Base-by-base conservation (phyloP, 2,113 vertebrate species). In the Epinephelus fuscoguttatus region DNA sequence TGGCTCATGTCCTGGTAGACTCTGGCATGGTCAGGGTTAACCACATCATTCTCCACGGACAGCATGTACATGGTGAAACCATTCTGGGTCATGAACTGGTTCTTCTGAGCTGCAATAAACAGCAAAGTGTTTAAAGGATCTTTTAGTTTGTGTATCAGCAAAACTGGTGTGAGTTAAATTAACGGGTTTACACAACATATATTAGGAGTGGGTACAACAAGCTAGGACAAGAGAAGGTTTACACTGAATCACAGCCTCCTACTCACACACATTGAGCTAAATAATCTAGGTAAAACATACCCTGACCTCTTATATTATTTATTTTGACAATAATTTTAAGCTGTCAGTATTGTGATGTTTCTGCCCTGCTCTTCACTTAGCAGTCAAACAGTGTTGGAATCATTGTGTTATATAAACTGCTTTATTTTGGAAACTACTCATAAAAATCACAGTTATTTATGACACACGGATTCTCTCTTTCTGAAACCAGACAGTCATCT, bases 11-110 rank as follows among this genome's bases (percentile, higher is more conserved):
- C 97, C 93, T 99, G 97, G 90, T 96, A 94, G 27, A 99, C 95
- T 1, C 55, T 25, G 4, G 87, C 70, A 63, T 99, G 98, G 62
- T 95, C 90, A 0, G 92, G 95, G 94, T 97, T 96, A 40, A 99
- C 92, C 88, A 98, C 93, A 49, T 97, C 96, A 0, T 98, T 99
- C 1, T 97, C 97, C 0, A 85, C 86, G 0, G 98, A 99, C 68
- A 99, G 93, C 92, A 99, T 96, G 94, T 98, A 99, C 97, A 98
- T 97, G 91, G 96, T 97, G 96, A 99, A 99, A 45, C 98, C 98
- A 0, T 99, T 98, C 94, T 97, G 94, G 18, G 96, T 98, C 98
- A 99, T 98, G 84, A 97, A 93, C 71, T 94, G 93, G 30, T 98
- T 96, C 89, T 93, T 96, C 91, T 96, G 96, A 92, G 98, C 98